phyloP scores from a whole-genome alignment of 2,888 invertebrate genomes.

The Dryocosmus kuriphilus region DNA sequence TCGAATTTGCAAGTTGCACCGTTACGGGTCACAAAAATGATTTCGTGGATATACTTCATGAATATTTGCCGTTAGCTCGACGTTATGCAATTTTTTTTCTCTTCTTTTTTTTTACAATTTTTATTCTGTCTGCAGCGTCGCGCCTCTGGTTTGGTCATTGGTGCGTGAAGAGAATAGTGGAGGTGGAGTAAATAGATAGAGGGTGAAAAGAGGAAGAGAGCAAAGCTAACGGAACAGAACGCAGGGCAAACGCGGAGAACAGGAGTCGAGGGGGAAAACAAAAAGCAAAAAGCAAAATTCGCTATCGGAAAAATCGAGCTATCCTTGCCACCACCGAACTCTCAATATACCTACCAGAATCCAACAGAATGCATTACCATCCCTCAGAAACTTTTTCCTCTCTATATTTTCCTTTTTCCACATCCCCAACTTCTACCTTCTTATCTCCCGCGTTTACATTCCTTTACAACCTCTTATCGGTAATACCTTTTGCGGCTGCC shows the following conservation, averaged over 20 bases:
- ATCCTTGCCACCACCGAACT: constrained; percentile 50
- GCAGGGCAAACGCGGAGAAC: constrained; percentile 49
- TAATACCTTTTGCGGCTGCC: constrained; percentile 30
- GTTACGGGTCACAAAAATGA: not conserved
- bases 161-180: constrained; percentile 61
- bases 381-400: constrained; percentile 8
- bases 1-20: not conserved
- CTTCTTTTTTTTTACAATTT: constrained; percentile 61
- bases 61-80: constrained; percentile 50
- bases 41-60: constrained; percentile 50
- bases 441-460: constrained; percentile 36
- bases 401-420: constrained; percentile 5
- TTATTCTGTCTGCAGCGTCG: constrained; percentile 72
- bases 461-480: constrained; percentile 31
- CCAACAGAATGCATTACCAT: constrained; percentile 23
- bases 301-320: constrained; percentile 75
- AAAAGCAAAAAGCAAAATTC: constrained; percentile 67
- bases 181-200: constrained; percentile 62
- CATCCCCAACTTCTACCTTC: constrained; percentile 41
- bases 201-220: constrained; percentile 54
- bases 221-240: constrained; percentile 52
- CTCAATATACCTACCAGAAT: constrained; percentile 16
- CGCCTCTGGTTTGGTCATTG: constrained; percentile 66
- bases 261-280: constrained; percentile 51
- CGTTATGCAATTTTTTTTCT: constrained; percentile 61